Percentiles rank a stretch among this genome's conserved stretches.
phyloP scores from a whole-genome alignment of 2,113 vertebrate genomes.

The Ameiurus melas region DNA sequence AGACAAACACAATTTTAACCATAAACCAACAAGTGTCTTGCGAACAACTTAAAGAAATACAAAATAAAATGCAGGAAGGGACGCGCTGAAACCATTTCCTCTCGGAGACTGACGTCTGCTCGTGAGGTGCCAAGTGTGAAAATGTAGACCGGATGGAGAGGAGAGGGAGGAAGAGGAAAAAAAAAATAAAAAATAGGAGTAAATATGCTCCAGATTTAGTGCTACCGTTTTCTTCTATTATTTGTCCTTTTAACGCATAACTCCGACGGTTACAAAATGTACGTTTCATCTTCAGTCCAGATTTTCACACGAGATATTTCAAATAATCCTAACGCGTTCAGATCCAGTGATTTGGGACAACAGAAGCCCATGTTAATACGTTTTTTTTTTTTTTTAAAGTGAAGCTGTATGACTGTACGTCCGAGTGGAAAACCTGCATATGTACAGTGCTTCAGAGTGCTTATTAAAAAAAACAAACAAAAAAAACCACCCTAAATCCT shows the following conservation, averaged over 20 bases:
- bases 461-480: not conserved
- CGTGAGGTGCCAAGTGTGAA: not conserved
- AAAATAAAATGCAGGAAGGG: not conserved
- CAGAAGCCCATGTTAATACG: not conserved
- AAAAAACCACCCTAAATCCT: not conserved
- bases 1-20: not conserved
- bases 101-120: not conserved
- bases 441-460: not conserved
- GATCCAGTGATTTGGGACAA: slow-evolving; percentile 3
- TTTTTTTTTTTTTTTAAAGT: not conserved
- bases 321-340: not conserved
- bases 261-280: not conserved
- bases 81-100: not conserved
- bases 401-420: not conserved
- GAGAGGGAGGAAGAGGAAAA: too few species aligned
- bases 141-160: not conserved
- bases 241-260: not conserved
- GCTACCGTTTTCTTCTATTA: too few species aligned
- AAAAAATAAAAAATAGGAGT: not conserved
- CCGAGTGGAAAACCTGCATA: not conserved
- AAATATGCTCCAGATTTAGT: not conserved
- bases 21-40: not conserved
- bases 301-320: not conserved
- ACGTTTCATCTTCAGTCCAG: not conserved
- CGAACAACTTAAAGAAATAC: not conserved